These are phyloP conservation scores for Sebastes hopkinsi DNA, from an alignment of 2,797 vertebrate species.

Conservation along the genomic window DNA sequence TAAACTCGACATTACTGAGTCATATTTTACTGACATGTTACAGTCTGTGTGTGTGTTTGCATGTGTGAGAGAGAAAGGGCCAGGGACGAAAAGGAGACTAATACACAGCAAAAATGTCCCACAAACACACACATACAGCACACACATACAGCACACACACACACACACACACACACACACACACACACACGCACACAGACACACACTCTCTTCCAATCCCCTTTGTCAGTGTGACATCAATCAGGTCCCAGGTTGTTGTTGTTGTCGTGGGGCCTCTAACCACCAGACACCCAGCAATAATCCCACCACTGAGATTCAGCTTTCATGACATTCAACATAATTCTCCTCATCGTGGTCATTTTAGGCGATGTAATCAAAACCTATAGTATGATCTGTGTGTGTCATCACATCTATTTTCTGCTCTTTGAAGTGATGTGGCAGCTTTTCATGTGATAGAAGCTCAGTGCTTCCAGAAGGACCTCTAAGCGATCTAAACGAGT, in stretches of 20 bases:
- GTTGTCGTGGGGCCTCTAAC: neutral
- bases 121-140: neutral
- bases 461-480: neutral
- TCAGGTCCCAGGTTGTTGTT: constrained; percentile 29
- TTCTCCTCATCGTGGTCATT: neutral
- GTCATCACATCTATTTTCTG: neutral
- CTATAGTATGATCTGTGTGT: neutral
- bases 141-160: neutral
- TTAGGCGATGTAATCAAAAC: neutral
- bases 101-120: neutral
- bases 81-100: neutral
- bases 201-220: constrained; percentile 20
- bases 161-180: neutral
- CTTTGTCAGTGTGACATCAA: constrained; percentile 34
- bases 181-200: neutral
- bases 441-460: neutral
- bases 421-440: neutral
- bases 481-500: neutral
- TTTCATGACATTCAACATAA: neutral
- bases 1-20: neutral
- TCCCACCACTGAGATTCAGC: constrained; percentile 10
- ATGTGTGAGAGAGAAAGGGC: no score
- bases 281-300: constrained; percentile 3
- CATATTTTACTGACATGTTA: neutral
- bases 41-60: no score